phyloP scores from a whole-genome alignment of 2,113 vertebrate genomes.

The Pollimyrus isidori region DNA sequence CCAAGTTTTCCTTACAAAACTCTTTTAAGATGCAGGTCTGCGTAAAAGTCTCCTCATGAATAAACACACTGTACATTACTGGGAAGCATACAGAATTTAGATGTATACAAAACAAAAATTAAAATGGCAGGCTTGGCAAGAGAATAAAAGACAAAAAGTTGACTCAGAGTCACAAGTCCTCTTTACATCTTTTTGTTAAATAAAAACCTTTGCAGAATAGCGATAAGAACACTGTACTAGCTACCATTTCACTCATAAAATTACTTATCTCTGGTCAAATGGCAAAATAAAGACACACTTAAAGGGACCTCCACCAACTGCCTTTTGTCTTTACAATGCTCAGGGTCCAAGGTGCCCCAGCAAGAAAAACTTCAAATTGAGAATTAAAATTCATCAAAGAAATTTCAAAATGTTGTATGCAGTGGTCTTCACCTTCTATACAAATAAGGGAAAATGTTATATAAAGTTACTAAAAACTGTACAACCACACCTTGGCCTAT shows the following conservation, averaged over 20 bases:
- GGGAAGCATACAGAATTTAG: neutral
- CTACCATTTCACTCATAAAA: neutral
- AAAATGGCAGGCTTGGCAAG: neutral
- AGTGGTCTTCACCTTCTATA: neutral
- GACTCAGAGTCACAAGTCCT: neutral
- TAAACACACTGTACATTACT: neutral
- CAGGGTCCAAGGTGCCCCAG: neutral
- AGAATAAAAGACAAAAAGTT: neutral
- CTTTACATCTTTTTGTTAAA: neutral
- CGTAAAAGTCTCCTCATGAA: neutral
- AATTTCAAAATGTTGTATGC: neutral
- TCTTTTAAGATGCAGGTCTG: neutral
- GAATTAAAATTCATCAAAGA: neutral
- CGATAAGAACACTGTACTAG: neutral
- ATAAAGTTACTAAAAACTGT: neutral
- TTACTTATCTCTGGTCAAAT: neutral
- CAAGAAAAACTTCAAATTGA: neutral
- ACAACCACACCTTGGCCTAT: neutral
- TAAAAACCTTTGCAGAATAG: neutral
- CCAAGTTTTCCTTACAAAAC: neutral
- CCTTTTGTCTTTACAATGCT: neutral
- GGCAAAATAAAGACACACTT: neutral
- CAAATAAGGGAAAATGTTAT: neutral
- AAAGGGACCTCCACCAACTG: neutral
- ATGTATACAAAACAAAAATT: neutral